These are phyloP conservation scores for Lepidothrix coronata DNA, from an alignment of 2,113 vertebrate species.

Conservation along the genomic window DNA sequence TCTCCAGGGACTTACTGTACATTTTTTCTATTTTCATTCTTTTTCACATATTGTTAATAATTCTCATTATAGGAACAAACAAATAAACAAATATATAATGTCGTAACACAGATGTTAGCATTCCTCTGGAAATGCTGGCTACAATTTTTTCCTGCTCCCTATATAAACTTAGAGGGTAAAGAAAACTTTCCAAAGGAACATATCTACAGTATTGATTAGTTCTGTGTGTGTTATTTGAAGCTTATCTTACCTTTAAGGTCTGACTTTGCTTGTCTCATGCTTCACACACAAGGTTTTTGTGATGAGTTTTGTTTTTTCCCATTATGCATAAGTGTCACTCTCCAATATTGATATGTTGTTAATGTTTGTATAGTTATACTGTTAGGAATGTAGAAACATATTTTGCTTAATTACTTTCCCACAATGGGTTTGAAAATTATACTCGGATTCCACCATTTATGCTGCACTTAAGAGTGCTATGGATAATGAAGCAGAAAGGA, in stretches of 20 bases:
- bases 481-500: slow-evolving; percentile 48
- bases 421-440: slow-evolving; percentile 41
- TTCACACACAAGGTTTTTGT: not conserved
- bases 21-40: not conserved
- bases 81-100: not conserved
- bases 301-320: not conserved
- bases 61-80: not conserved
- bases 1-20: not conserved
- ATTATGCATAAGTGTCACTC: not conserved
- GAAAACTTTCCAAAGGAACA: not conserved
- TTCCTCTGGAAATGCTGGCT: not conserved
- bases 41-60: not conserved
- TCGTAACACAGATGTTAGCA: not conserved
- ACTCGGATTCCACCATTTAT: slow-evolving; percentile 21
- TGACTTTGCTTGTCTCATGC: not conserved
- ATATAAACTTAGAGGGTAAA: not conserved
- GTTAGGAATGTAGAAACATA: not conserved
- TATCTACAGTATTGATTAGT: not conserved
- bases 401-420: slow-evolving; percentile 50
- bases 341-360: not conserved
- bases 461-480: not conserved
- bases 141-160: not conserved
- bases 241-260: not conserved
- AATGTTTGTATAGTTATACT: not conserved
- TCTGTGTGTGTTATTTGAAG: not conserved